Evolutionary conservation across 2,888 invertebrate species (phyloP).

Genomic region (Pomacea canaliculata): DNA sequence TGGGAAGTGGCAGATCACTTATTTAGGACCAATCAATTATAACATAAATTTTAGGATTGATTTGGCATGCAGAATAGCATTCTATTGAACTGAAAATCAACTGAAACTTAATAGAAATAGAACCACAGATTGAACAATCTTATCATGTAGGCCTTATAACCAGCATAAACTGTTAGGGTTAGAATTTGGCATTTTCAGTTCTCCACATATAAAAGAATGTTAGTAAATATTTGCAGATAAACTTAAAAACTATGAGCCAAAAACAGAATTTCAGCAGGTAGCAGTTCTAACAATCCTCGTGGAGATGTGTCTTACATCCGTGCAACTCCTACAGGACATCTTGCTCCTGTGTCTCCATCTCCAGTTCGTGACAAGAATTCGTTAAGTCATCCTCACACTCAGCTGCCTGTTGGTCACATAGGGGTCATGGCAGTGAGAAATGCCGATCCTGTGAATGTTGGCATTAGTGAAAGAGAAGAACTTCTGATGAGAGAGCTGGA

Average conservation of each 20-base stretch:
- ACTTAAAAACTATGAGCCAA: slow-evolving; percentile 11
- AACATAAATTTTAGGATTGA: no score
- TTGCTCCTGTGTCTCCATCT: slow-evolving; percentile 41
- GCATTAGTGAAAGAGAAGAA: slow-evolving; percentile 71
- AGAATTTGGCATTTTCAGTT: no score
- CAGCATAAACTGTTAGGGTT: no score
- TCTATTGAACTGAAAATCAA: no score
- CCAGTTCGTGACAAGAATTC: slow-evolving; percentile 42
- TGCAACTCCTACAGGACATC: slow-evolving; percentile 42
- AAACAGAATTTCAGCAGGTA: slow-evolving; percentile 5
- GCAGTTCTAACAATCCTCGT: slow-evolving; percentile 22
- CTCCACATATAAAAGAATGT: no score
- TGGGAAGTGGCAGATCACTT: no score
- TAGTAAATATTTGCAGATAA: no score
- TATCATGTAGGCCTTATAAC: no score
- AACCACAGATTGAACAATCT: no score
- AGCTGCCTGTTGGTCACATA: slow-evolving; percentile 20
- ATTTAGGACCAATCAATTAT: no score
- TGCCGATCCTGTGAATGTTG: slow-evolving; percentile 50
- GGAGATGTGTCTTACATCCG: slow-evolving; percentile 61
- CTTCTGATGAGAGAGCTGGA: slow-evolving; percentile 86
- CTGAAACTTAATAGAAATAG: no score
- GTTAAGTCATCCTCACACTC: slow-evolving; percentile 20
- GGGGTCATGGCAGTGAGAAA: slow-evolving; percentile 7
- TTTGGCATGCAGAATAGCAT: no score